phyloP scores from a whole-genome alignment of 2,113 vertebrate species.

The Procavia capensis region DNA sequence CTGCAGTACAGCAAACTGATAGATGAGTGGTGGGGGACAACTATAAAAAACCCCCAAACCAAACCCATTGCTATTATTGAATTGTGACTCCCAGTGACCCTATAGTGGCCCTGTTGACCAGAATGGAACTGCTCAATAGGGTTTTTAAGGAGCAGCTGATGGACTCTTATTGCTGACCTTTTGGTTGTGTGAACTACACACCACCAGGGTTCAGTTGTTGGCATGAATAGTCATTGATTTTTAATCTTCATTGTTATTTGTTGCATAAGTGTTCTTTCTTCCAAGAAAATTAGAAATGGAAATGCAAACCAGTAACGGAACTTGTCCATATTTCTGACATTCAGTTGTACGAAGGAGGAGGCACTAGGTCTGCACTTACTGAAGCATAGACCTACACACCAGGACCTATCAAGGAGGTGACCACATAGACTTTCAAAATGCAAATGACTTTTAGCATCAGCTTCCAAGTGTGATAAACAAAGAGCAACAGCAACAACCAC shows the following conservation, averaged over 20 bases:
- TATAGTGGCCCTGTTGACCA: too few species aligned
- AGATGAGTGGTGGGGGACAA: too few species aligned
- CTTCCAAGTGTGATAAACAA: background rate
- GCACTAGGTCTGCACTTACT: background rate
- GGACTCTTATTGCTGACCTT: too few species aligned
- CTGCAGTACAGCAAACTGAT: too few species aligned
- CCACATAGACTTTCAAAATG: background rate
- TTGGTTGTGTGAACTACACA: too few species aligned
- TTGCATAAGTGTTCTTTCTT: background rate
- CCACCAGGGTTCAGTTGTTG: background rate
- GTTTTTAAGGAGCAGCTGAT: too few species aligned
- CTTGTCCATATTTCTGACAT: background rate
- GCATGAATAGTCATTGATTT: background rate
- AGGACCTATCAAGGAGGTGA: background rate
- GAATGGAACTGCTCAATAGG: too few species aligned
- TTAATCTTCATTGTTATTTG: background rate
- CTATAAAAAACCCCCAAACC: too few species aligned
- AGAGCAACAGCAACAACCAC: too few species aligned
- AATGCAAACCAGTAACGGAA: background rate
- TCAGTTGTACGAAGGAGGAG: background rate
- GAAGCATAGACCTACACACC: background rate
- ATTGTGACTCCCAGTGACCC: too few species aligned
- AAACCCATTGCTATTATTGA: too few species aligned
- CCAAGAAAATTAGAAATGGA: background rate
- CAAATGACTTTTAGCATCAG: background rate